phyloP scores from a whole-genome alignment of 1,140 invertebrate genomes.

The Coenobita brevimanus region DNA sequence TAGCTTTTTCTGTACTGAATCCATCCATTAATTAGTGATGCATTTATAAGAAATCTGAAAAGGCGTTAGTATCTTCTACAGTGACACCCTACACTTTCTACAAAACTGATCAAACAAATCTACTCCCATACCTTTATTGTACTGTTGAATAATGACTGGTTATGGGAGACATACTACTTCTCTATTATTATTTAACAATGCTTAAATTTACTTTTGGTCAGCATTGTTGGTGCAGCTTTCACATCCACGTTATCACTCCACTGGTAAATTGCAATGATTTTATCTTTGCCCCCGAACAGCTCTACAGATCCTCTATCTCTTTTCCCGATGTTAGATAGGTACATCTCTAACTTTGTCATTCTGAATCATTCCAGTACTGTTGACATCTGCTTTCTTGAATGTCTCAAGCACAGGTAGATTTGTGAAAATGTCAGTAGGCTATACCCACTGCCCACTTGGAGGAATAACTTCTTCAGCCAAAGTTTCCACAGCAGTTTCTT shows the following conservation, averaged over 20 bases:
- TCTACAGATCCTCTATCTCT: neutral
- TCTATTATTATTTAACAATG: neutral
- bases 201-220: conserved; percentile 19
- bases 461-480: neutral
- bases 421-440: conserved; percentile 6
- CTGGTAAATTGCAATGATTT: neutral
- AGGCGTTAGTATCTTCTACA: conserved; percentile 13
- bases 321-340: neutral
- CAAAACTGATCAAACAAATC: too few relatives aligned
- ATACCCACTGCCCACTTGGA: neutral
- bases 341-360: conserved; percentile 33
- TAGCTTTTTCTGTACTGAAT: too few relatives aligned
- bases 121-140: conserved; percentile 3
- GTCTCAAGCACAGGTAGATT: neutral
- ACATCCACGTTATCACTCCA: neutral
- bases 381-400: conserved; percentile 13
- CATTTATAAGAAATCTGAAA: conserved; percentile 26
- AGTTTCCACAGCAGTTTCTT: conserved; percentile 20
- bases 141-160: neutral
- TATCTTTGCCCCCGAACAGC: neutral
- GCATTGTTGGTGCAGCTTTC: neutral
- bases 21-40: conserved; percentile 6
- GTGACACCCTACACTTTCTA: neutral
- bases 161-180: too few relatives aligned
- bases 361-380: too few relatives aligned